A percentile compares a stretch with the other conserved stretches of the same genome.
These are phyloP conservation scores for Leptinotarsa juncta DNA, from an alignment of 2,888 invertebrate genomes.

Conservation along the genomic window DNA sequence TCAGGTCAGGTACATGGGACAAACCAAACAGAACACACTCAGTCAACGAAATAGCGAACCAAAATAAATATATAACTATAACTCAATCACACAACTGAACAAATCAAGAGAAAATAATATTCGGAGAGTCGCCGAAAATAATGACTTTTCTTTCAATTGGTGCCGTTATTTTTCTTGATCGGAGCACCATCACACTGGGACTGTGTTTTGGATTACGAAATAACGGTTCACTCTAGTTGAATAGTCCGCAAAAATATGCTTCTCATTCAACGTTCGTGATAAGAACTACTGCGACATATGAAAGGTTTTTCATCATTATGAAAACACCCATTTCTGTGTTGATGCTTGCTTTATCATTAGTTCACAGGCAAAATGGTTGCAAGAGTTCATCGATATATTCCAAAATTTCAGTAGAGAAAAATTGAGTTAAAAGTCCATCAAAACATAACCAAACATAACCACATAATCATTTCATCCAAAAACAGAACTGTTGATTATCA, in stretches of 20 bases:
- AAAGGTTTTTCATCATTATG: too few species aligned
- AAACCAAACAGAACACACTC: slow-evolving; percentile 67
- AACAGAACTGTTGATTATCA: too few species aligned
- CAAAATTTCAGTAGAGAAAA: too few species aligned
- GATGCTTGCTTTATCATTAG: too few species aligned
- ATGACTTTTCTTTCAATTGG: slow-evolving; percentile 16
- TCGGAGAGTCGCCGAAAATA: slow-evolving; percentile 32
- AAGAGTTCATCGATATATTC: too few species aligned
- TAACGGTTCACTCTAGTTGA: slow-evolving; percentile 20
- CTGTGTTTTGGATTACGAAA: slow-evolving; percentile 35
- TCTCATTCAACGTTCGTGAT: background rate
- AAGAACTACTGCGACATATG: background rate
- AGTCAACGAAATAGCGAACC: slow-evolving; percentile 59
- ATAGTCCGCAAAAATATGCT: background rate
- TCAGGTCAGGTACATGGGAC: slow-evolving; percentile 54
- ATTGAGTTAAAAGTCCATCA: too few species aligned
- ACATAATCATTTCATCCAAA: too few species aligned
- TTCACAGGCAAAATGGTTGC: too few species aligned
- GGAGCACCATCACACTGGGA: slow-evolving; percentile 21
- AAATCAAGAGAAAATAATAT: slow-evolving; percentile 51
- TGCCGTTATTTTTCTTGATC: slow-evolving; percentile 10
- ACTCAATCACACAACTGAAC: slow-evolving; percentile 64
- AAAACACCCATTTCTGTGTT: too few species aligned
- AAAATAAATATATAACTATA: slow-evolving; percentile 50
- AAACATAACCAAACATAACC: too few species aligned